Conservation (phyloP, 2,797 vertebrate species). For the Anguilla obscura region DNA sequence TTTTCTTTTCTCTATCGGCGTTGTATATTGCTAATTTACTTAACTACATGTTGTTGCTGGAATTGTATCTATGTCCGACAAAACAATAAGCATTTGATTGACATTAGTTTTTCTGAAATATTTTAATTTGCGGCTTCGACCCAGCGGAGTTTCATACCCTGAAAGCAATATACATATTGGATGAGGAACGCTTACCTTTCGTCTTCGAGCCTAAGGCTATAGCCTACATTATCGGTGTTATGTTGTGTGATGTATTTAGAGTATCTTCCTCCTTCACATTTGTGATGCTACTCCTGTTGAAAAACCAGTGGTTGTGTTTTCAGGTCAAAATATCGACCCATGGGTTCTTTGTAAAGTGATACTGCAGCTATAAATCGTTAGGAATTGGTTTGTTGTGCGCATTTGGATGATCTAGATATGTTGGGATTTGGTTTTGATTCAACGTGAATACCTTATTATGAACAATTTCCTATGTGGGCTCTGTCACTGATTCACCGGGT, state of each 20-base stretch:
- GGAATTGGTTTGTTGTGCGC: constrained; percentile 65
- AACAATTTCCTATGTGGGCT: not conserved
- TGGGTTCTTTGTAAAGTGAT: constrained; percentile 61
- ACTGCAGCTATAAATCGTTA: constrained; percentile 65
- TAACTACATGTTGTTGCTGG: not conserved
- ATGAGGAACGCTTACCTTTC: not conserved
- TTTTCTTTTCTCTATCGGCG: constrained; percentile 32
- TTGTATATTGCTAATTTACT: not conserved
- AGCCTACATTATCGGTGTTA: not conserved
- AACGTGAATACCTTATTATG: constrained; percentile 18
- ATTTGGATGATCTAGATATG: constrained; percentile 51
- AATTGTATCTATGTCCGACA: not conserved
- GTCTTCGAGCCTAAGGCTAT: not conserved
- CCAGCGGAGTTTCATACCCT: not conserved
- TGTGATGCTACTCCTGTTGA: constrained; percentile 15
- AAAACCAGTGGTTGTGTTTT: constrained; percentile 36
- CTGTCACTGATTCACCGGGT: not conserved
- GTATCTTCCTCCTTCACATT: not conserved
- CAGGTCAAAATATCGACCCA: constrained; percentile 64
- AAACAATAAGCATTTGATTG: not conserved
- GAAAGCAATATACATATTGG: not conserved
- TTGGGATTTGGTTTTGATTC: constrained; percentile 52
- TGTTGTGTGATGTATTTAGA: not conserved
- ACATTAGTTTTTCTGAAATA: not conserved
- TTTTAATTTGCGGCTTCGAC: not conserved